Evolutionary conservation across 2,888 invertebrate genomes (phyloP), one percentile per base, ranked within the genome.

Genomic region (Caenorhabditis wallacei): DNA sequence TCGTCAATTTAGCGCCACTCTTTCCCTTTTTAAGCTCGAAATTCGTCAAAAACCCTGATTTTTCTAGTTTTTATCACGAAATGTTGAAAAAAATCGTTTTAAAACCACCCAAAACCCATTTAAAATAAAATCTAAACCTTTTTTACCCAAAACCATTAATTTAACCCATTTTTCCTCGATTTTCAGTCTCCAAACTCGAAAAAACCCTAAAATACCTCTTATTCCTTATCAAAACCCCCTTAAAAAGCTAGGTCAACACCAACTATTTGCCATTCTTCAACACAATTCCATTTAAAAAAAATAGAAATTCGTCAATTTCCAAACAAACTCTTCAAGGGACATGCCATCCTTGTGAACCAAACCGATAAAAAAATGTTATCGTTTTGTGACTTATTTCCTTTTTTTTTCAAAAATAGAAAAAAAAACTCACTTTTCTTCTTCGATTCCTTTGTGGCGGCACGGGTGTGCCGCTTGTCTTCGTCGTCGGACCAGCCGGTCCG

Each of bases 401-500:
- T 18, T 10, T 8, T 7, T 35, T 8, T 57, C 46, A 10, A 16
- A 1, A 35, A 10, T 35, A 35, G 5, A n/a, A n/a, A n/a, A n/a
- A n/a, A n/a, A n/a, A 3, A 66, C 81, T 43, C 43, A 82, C 81
- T 30, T 82, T 82, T 59, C 76, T 64, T 20, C 70, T 57, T 2
- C 81, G 48, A 61, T 75, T 75, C 18, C 81, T 48, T 24, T 51
- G 70, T 18, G 81, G 81, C n/a, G 76, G 53, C 8, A 82, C 75
- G 22, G 80, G 80, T 13, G 80, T 81, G 68, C 69, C 80, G 2
- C 30, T n/a, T 0, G 76, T 22, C 16, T 53, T 61, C 10, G 61
- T 3, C 18, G 64, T 11, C 13, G 48, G 20, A 10, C 46, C 46
- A 4, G 46, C 74, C 13, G 74, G 61, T 37, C 68, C 66, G 24